Conservation (phyloP, 1,140 invertebrate genomes). For the Rhagoletis pomonella region DNA sequence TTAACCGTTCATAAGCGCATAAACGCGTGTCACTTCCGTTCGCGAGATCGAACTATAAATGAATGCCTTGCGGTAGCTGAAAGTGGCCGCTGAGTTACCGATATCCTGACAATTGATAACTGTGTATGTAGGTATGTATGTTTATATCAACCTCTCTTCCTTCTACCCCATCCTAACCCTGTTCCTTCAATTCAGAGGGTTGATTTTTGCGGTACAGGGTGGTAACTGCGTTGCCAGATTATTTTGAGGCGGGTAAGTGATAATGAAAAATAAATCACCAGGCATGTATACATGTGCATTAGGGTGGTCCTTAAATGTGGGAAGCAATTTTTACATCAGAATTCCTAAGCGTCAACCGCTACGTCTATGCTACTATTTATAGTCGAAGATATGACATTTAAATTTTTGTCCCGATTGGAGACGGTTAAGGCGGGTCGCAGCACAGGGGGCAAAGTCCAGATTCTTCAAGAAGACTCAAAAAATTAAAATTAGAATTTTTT, state of each 20-base stretch:
- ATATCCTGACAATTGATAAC: slow-evolving; percentile 46
- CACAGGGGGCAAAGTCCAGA: no score
- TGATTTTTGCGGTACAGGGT: not conserved
- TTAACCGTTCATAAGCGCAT: slow-evolving; percentile 1
- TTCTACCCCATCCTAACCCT: not conserved
- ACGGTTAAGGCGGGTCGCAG: no score
- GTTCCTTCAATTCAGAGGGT: not conserved
- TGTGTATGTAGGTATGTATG: not conserved
- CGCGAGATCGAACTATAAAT: slow-evolving; percentile 24
- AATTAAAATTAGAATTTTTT: no score
- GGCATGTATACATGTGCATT: no score
- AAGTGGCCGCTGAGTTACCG: slow-evolving; percentile 8
- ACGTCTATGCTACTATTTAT: no score
- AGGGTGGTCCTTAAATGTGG: no score
- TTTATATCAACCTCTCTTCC: not conserved
- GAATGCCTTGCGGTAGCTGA: not conserved
- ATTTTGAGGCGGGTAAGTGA: not conserved
- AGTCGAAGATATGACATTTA: no score
- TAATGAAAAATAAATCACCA: not conserved
- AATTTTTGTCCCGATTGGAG: no score
- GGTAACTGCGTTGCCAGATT: slow-evolving; percentile 39
- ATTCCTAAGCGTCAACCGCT: no score
- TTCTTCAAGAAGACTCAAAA: no score
- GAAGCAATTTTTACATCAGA: no score
- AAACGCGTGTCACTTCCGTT: slow-evolving; percentile 26